Conservation (phyloP, 2,888 invertebrate genomes). For the Hydropsyche betteni region DNA sequence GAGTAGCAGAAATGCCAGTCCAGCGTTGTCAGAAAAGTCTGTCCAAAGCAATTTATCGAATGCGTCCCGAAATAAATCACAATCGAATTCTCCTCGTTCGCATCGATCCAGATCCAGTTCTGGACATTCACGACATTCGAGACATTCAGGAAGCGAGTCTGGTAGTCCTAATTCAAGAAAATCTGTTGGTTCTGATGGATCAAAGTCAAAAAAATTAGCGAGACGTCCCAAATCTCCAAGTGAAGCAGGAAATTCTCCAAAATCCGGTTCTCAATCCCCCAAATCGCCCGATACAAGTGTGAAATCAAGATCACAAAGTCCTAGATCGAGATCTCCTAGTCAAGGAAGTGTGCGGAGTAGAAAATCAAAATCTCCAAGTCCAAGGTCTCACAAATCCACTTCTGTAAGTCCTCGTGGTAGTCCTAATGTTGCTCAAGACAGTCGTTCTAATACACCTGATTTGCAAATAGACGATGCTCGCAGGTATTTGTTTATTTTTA, state of each 20-base stretch:
- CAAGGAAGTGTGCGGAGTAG: conserved; percentile 51
- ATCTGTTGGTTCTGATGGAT: conserved; percentile 54
- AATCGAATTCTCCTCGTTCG: conserved; percentile 64
- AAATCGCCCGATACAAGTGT: conserved; percentile 56
- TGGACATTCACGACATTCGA: conserved; percentile 51
- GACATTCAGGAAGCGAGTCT: conserved; percentile 51
- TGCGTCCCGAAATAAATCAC: conserved; percentile 55
- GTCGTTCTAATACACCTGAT: conserved; percentile 64
- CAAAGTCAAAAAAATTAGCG: conserved; percentile 49
- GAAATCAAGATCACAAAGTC: conserved; percentile 57
- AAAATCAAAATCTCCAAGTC: conserved; percentile 51
- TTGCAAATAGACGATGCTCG: conserved; percentile 64
- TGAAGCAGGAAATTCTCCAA: conserved; percentile 52
- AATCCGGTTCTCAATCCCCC: conserved; percentile 51
- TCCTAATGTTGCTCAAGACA: conserved; percentile 59
- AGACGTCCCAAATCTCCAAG: conserved; percentile 53
- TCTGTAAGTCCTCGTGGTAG: conserved; percentile 55
- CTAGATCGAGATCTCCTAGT: conserved; percentile 59
- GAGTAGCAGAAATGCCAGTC: conserved; percentile 54
- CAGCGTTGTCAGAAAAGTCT: conserved; percentile 59
- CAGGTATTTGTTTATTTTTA: conserved; percentile 40
- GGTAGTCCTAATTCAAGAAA: conserved; percentile 51
- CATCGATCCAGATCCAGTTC: conserved; percentile 59
- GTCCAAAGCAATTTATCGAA: conserved; percentile 60
- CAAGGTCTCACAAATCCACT: conserved; percentile 52